Evolutionary conservation across 2,113 vertebrate genomes (phyloP), one percentile per base, ranked within the genome.

Genomic region (Diphyllodes magnificus): DNA sequence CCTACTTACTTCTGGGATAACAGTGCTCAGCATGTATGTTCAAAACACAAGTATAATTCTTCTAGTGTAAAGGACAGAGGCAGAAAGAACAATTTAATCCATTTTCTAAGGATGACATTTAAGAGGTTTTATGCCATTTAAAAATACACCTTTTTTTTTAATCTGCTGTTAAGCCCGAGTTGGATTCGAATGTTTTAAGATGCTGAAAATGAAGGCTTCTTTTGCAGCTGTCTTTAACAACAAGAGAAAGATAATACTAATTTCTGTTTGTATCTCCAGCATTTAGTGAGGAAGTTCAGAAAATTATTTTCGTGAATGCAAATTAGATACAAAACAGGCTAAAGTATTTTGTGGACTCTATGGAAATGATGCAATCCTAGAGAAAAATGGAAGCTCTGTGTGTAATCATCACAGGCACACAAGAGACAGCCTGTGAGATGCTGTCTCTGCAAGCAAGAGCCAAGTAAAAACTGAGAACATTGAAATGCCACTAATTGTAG

Each of bases 251-350:
- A 96, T 78, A 75, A 86, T 82, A 44, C 30, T 84, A 3, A 65
- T 60, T 95, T 95, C 45, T 86, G 17, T 82, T 92, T 90, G 51
- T 73, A 45, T 88, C 44, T 54, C 57, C 42, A 61, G 14, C 35
- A 47, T 84, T 88, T 84, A 89, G 54, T 69, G 68, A 95, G 87
- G 87, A 95, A 95, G 82, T 92, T 86, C 51, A 90, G 65, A 59
- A 75, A 75, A 73, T 44, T 81, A 51, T 75, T 90, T 88, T 66
- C 4, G 5, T 90, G 49, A 84, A 78, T 88, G n/a, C 63, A 91
- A n/a, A 95, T 88, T 15, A 64, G 37, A 71, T 88, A 57, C 42
- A 50, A 81, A 93, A 63, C 66, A 60, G 40, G 42, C 66, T 80
- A 28, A 49, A 68, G 65, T 23, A 64, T 82, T 92, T 66, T 40